Evolutionary conservation across 2,113 vertebrate genomes (phyloP).

Genomic region (Pedetes capensis): DNA sequence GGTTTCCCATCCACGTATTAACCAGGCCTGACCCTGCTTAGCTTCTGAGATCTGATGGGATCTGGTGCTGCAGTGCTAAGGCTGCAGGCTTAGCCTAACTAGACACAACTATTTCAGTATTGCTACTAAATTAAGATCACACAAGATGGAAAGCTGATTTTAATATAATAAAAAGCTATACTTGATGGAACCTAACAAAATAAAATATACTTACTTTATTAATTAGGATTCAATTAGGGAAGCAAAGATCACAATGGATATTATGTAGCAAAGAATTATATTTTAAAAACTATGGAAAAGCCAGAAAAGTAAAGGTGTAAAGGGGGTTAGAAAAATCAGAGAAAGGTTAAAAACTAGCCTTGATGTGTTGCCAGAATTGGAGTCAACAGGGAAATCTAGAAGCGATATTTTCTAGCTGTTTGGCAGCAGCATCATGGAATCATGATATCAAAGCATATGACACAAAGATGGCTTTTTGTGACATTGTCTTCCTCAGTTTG

Average conservation of each 20-base stretch:
- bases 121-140: neutral
- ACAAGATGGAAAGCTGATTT: neutral
- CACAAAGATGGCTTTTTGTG: neutral
- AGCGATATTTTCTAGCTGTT: neutral
- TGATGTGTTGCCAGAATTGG: neutral
- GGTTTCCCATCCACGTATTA: no score
- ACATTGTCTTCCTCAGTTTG: neutral
- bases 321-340: neutral
- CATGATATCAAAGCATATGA: neutral
- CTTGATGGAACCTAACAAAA: neutral
- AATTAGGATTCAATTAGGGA: neutral
- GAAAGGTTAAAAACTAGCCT: neutral
- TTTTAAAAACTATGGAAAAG: neutral
- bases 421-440: neutral
- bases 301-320: neutral
- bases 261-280: neutral
- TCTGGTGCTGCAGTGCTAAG: no score
- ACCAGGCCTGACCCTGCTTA: no score
- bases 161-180: neutral
- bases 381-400: neutral
- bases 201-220: neutral
- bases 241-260: neutral
- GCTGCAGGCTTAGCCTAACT: neutral
- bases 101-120: neutral
- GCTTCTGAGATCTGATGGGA: no score